Percentiles rank a stretch among this genome's conserved stretches.
Conservation (phyloP, 64 coral and sea anemone species). For the Pocillopora verrucosa region DNA sequence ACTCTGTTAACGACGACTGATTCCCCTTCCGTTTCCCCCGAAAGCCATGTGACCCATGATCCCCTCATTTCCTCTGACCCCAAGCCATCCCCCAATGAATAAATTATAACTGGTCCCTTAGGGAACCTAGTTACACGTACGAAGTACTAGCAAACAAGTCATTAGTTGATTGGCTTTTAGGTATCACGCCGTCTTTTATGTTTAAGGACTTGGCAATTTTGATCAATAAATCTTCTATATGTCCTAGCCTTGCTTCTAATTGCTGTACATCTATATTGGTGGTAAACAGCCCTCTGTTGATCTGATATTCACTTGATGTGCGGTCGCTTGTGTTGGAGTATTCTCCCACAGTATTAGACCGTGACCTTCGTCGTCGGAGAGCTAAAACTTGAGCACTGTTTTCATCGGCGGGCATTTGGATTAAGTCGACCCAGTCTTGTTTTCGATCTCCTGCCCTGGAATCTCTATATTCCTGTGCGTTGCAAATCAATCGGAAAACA, state of each 20-base stretch:
- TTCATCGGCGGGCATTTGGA: neutral
- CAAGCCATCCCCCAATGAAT: no score
- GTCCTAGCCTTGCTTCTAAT: neutral
- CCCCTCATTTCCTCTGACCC: no score
- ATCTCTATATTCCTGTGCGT: neutral
- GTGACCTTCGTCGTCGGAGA: neutral
- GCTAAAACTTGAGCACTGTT: neutral
- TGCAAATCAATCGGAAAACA: neutral
- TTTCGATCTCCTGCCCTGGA: neutral
- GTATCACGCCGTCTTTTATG: neutral
- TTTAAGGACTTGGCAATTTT: neutral
- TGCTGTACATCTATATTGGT: neutral
- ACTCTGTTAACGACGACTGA: no score
- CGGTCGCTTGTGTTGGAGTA: neutral
- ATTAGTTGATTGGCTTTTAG: neutral
- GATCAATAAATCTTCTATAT: neutral
- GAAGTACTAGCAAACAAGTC: neutral
- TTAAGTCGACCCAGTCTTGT: neutral
- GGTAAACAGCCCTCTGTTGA: neutral
- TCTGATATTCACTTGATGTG: neutral
- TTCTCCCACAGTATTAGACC: neutral
- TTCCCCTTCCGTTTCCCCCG: no score
- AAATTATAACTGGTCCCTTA: no score
- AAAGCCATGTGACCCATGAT: no score
- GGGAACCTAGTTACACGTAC: neutral